A percentile compares a stretch with the other conserved stretches of the same genome.
Conservation (phyloP, 2,888 invertebrate genomes). For the Escarpia spicata region DNA sequence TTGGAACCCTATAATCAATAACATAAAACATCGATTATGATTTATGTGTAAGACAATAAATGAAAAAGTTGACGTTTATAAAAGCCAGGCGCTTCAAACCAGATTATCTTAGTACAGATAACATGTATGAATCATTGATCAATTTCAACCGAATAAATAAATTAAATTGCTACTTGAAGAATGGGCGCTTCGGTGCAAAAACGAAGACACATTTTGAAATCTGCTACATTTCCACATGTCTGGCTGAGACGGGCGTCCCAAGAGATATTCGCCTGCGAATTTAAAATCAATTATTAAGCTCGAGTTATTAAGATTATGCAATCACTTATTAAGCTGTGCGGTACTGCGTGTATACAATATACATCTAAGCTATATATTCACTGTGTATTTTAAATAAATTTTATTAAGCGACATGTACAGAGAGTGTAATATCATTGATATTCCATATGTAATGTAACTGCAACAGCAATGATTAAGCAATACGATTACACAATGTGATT, state of each 20-base stretch:
- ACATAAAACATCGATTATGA: neutral
- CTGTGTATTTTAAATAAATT: no score
- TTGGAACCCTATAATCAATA: neutral
- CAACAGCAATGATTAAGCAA: no score
- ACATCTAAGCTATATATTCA: no score
- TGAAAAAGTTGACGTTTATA: neutral
- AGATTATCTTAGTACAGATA: neutral
- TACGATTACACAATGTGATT: no score
- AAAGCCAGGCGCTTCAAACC: neutral
- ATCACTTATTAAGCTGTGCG: no score
- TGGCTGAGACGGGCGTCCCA: neutral
- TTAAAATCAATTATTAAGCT: no score
- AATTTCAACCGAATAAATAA: neutral
- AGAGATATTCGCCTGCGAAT: no score
- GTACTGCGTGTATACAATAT: no score
- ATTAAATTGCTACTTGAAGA: neutral
- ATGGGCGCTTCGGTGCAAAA: neutral
- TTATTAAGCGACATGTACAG: no score
- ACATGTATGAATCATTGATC: neutral
- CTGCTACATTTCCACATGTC: neutral
- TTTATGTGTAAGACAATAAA: neutral
- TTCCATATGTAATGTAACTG: no score
- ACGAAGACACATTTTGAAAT: neutral
- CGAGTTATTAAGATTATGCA: no score
- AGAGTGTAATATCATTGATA: no score